Evolutionary conservation across 1,140 invertebrate genomes (phyloP).

Genomic region (Leguminivora glycinivorella): DNA sequence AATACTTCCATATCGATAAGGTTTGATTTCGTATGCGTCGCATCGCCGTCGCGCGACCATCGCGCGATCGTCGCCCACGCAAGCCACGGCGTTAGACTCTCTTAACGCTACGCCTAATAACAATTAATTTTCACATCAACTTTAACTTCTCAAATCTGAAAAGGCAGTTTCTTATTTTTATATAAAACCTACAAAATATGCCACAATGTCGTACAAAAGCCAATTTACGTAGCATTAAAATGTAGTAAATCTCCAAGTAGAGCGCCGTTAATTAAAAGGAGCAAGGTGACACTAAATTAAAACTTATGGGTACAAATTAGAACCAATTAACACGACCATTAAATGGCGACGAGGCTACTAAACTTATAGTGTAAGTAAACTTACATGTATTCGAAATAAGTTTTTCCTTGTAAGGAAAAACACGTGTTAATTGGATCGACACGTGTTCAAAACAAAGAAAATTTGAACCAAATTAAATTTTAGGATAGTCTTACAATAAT

Average conservation of each 20-base stretch:
- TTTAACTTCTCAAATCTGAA: background rate
- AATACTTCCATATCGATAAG: too few species aligned
- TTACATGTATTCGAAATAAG: too few species aligned
- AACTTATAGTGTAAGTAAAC: too few species aligned
- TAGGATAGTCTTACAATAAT: too few species aligned
- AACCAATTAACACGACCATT: background rate
- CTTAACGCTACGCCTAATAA: background rate
- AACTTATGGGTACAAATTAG: background rate
- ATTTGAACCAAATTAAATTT: too few species aligned
- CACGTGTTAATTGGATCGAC: too few species aligned
- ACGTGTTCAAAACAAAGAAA: too few species aligned
- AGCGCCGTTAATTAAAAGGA: background rate
- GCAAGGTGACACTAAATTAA: slow-evolving; percentile 22
- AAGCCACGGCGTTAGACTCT: too few species aligned
- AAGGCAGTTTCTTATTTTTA: background rate
- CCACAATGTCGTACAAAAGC: background rate
- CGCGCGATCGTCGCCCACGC: too few species aligned
- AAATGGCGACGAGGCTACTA: background rate
- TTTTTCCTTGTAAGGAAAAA: too few species aligned
- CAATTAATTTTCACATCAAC: background rate
- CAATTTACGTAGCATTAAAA: slow-evolving; percentile 9
- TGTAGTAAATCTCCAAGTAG: background rate
- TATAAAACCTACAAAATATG: background rate
- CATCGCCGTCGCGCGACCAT: too few species aligned
- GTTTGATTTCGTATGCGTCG: too few species aligned